Evolutionary conservation across 2,888 invertebrate species (phyloP), one percentile per base, ranked within the genome.

Genomic region (Imbricaverruca yamaguchii): DNA sequence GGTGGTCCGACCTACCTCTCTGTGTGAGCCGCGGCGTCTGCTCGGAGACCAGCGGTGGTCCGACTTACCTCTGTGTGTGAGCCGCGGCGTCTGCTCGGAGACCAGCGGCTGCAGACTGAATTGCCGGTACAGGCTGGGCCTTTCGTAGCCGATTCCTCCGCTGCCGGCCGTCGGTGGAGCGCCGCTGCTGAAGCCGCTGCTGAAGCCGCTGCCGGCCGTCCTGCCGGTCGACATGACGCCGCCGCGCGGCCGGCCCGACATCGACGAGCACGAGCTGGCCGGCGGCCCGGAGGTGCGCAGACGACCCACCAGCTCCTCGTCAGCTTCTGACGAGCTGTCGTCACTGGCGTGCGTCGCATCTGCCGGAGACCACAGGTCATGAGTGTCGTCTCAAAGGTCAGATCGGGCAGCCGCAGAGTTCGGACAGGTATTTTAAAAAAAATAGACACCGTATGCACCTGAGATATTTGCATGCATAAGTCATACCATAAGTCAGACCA

Each of bases 121-220:
- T 39, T 69, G 69, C 6, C 69, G 69, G 25, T 69, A 69, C 39
- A 69, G 69, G 69, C 69, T 69, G 15, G 69, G 69, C 69, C 23
- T 23, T 39, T 69, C 69, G 69, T 69, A 69, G 39, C 69, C 69
- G 15, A 69, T 69, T 13, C 69, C 69, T 12, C 69, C 69, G 39
- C 39, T 39, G 39, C 39, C 39, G 39, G 39, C 39, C 4, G 39
- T 39, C 39, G 39, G 39, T 39, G 2, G 39, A 39, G 2, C 39
- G 39, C 4, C 39, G 39, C 39, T 39, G 39, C 39, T 39, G 39
- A 39, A 39, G 39, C 39, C 39, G 39, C 39, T 39, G 39, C 39
- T 39, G 39, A 39, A 39, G 39, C 2, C 39, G 39, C 39, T 39
- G 39, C 39, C 39, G 39, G 39, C 39, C 39, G 39, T 39, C 39